phyloP scores from a whole-genome alignment of 1,140 invertebrate genomes.

The Temnothorax curvispinosus region DNA sequence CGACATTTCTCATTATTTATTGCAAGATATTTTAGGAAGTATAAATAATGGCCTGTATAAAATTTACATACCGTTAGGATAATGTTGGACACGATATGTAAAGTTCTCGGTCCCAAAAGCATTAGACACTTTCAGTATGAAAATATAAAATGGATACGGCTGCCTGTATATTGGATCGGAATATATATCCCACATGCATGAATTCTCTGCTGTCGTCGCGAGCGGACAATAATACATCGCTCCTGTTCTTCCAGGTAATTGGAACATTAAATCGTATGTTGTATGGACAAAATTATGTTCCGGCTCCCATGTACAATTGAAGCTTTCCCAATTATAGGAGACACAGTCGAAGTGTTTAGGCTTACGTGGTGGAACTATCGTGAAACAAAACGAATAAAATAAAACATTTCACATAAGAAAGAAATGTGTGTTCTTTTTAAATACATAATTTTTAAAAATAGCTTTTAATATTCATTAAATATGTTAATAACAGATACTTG shows the following conservation, averaged over 20 bases:
- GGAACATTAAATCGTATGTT: slow-evolving; percentile 86
- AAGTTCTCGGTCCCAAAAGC: slow-evolving; percentile 85
- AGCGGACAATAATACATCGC: slow-evolving; percentile 80
- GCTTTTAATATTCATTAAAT: not conserved
- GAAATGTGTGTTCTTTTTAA: not conserved
- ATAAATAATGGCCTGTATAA: not conserved
- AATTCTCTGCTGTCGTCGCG: slow-evolving; percentile 69
- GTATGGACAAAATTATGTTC: slow-evolving; percentile 86
- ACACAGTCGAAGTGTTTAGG: slow-evolving; percentile 89
- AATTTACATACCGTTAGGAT: slow-evolving; percentile 84
- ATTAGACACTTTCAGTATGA: slow-evolving; percentile 86
- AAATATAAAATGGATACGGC: slow-evolving; percentile 86
- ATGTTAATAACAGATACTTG: not conserved
- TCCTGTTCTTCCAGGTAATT: slow-evolving; percentile 81
- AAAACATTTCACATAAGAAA: not conserved
- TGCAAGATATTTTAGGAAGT: not conserved
- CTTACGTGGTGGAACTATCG: slow-evolving; percentile 83
- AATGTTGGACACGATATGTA: slow-evolving; percentile 87
- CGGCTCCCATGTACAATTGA: slow-evolving; percentile 89
- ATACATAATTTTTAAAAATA: not conserved
- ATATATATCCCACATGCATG: slow-evolving; percentile 86
- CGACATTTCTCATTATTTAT: not conserved
- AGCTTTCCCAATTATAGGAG: slow-evolving; percentile 89
- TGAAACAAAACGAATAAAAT: slow-evolving; percentile 38
- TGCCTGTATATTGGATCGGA: slow-evolving; percentile 88